Conservation (phyloP, 2,888 invertebrate genomes). For the Gymnosoma rotundatum region DNA sequence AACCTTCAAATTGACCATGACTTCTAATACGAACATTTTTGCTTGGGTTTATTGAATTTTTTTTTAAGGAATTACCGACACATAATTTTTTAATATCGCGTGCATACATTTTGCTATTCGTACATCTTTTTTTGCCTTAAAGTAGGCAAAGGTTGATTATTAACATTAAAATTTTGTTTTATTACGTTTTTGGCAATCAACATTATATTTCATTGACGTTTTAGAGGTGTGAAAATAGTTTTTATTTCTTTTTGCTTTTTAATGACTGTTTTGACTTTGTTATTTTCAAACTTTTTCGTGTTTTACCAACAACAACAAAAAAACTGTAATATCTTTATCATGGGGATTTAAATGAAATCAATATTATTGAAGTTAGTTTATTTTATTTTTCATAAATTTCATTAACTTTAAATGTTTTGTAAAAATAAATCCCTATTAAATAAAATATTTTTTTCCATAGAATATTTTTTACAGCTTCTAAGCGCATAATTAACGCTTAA, state of each 20-base stretch:
- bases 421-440: neutral
- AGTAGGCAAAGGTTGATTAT: slow-evolving; percentile 67
- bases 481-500: slow-evolving; percentile 29
- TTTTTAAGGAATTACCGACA: neutral
- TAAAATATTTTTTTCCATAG: slow-evolving; percentile 3
- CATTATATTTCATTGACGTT: slow-evolving; percentile 52
- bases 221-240: slow-evolving; percentile 48
- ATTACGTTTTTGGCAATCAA: slow-evolving; percentile 29
- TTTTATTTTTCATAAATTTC: neutral
- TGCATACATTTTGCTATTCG: slow-evolving; percentile 7
- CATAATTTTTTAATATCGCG: slow-evolving; percentile 46
- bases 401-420: neutral
- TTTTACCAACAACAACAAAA: slow-evolving; percentile 29
- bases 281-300: slow-evolving; percentile 34
- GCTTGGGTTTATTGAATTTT: slow-evolving; percentile 30
- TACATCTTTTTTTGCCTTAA: slow-evolving; percentile 22
- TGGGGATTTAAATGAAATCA: slow-evolving; percentile 43
- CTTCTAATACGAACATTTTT: slow-evolving; percentile 64
- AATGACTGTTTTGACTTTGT: slow-evolving; percentile 36
- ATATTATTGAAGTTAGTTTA: slow-evolving; percentile 31
- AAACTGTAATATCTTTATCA: slow-evolving; percentile 29
- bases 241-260: neutral
- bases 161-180: slow-evolving; percentile 55
- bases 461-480: neutral
- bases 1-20: slow-evolving; percentile 69